phyloP scores from a whole-genome alignment of 2,113 vertebrate genomes.

The Struthidea cinerea region DNA sequence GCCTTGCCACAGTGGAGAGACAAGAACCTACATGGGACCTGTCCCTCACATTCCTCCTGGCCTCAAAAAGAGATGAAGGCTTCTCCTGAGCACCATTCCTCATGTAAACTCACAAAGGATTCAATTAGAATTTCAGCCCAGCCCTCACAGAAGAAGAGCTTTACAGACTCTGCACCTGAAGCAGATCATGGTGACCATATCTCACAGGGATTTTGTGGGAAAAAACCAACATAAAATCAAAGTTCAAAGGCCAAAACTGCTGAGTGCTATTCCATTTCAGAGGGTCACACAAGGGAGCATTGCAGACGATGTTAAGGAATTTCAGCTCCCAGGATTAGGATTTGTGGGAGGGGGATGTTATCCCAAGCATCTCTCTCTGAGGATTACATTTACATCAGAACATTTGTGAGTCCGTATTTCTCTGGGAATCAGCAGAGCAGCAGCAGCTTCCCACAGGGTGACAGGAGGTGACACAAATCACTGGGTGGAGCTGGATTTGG shows the following conservation, averaged over 20 bases:
- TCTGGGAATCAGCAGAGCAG: not conserved
- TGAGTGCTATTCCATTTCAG: not conserved
- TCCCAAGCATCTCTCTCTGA: not conserved
- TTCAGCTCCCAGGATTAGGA: not conserved
- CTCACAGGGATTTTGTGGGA: not conserved
- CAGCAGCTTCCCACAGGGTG: not conserved
- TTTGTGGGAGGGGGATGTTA: not conserved
- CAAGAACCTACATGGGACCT: not conserved
- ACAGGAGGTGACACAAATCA: not conserved
- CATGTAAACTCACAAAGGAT: not conserved
- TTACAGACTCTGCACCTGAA: not conserved
- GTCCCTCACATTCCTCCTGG: not conserved
- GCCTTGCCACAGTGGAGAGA: accelerated
- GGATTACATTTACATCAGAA: not conserved
- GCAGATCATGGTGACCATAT: not conserved
- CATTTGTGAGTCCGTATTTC: not conserved
- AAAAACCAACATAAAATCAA: not conserved
- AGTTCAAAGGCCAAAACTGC: not conserved
- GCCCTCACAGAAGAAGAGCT: not conserved
- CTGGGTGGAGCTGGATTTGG: not conserved
- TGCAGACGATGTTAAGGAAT: accelerated
- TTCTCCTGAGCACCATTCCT: not conserved
- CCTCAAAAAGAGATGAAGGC: not conserved
- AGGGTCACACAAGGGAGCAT: not conserved
- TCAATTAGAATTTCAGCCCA: not conserved